These are phyloP conservation scores for Etheostoma spectabile DNA, from an alignment of 2,113 vertebrate species.

Conservation along the genomic window DNA sequence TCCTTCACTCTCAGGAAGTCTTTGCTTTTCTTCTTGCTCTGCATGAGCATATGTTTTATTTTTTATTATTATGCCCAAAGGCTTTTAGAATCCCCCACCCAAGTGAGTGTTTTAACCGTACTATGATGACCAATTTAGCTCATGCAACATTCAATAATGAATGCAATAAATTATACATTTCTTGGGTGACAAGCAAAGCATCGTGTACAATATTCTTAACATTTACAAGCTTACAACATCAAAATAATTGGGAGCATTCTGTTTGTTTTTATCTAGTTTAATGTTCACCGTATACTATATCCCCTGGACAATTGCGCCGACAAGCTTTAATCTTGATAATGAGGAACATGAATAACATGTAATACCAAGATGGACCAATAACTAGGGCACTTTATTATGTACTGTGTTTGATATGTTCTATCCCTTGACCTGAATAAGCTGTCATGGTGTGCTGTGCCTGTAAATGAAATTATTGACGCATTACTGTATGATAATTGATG, in stretches of 20 bases:
- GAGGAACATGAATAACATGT: conserved; percentile 16
- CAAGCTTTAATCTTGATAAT: conserved; percentile 28
- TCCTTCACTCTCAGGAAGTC: conserved; percentile 66
- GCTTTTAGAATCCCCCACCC: not conserved
- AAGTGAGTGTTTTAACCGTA: not conserved
- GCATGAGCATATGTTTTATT: conserved; percentile 16
- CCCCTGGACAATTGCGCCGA: not conserved
- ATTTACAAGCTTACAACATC: not conserved
- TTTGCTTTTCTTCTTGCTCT: conserved; percentile 27
- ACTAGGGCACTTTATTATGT: conserved; percentile 23
- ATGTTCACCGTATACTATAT: not conserved
- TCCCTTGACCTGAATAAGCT: conserved; percentile 11
- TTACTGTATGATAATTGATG: conserved; percentile 1
- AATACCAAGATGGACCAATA: not conserved
- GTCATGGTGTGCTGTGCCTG: not conserved
- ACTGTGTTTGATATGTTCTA: not conserved
- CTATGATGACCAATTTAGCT: conserved; percentile 17
- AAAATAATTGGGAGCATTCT: conserved; percentile 3
- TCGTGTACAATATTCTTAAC: not conserved
- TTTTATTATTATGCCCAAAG: not conserved
- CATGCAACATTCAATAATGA: not conserved
- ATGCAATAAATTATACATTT: not conserved
- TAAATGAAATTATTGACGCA: not conserved
- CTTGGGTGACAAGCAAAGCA: not conserved
- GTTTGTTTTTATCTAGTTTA: not conserved